phyloP scores from a whole-genome alignment of 2,888 invertebrate genomes.

The Apodemia zela region DNA sequence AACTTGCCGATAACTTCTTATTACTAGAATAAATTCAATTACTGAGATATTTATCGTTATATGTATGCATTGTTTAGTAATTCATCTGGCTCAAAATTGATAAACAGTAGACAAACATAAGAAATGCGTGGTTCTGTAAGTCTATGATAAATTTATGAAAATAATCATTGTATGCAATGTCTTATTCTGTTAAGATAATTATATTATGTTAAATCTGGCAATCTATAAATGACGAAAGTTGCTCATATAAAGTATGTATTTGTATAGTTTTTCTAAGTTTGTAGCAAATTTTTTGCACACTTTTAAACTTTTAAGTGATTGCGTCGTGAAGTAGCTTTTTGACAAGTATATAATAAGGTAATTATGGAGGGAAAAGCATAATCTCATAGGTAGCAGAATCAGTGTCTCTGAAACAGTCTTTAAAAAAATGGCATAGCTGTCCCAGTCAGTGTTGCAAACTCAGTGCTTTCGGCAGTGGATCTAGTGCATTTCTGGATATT shows the following conservation, averaged over 20 bases:
- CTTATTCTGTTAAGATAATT: neutral
- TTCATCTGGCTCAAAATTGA: neutral
- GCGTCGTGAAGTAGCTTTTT: neutral
- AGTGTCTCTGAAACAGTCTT: no score
- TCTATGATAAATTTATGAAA: neutral
- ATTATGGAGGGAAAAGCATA: no score
- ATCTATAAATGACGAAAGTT: neutral
- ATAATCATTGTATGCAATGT: no score
- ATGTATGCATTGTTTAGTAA: constrained; percentile 1
- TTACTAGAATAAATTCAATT: constrained; percentile 19
- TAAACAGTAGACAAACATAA: neutral
- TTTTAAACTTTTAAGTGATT: neutral
- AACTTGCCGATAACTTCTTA: constrained; percentile 25
- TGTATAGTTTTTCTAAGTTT: neutral
- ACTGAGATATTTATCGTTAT: constrained; percentile 4
- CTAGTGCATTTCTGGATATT: no score
- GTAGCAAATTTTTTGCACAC: neutral
- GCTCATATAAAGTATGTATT: neutral
- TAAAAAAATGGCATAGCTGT: no score
- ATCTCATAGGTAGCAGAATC: no score
- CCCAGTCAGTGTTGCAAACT: no score
- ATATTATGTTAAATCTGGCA: neutral
- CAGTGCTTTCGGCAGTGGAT: no score
- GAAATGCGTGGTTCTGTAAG: neutral
- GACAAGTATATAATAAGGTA: neutral